phyloP scores from a whole-genome alignment of 2,888 invertebrate species.

The Steromphala cineraria region DNA sequence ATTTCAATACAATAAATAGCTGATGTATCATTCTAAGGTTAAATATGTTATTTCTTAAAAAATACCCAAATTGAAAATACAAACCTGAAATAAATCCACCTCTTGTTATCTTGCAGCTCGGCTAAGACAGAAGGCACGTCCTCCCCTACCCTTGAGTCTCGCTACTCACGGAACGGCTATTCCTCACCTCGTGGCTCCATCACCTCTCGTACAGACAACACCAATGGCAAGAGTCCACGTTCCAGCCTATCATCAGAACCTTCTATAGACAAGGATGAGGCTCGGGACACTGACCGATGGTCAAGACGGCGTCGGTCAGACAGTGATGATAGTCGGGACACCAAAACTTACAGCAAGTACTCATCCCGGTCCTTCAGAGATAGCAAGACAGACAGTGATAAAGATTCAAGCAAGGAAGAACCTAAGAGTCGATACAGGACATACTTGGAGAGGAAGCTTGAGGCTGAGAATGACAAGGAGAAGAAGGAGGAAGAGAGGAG shows the following conservation, averaged over 20 bases:
- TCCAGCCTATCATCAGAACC: slow-evolving; percentile 22
- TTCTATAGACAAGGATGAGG: not conserved
- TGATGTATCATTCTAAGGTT: too few relatives aligned
- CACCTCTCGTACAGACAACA: not conserved
- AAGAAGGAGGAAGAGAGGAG: not conserved
- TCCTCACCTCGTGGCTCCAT: slow-evolving; percentile 8
- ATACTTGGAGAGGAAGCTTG: not conserved
- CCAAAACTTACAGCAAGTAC: not conserved
- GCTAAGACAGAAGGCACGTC: slow-evolving; percentile 8
- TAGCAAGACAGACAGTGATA: slow-evolving; percentile 19
- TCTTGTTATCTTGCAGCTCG: not conserved
- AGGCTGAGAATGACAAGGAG: not conserved
- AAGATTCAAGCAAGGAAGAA: not conserved
- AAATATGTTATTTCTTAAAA: too few relatives aligned
- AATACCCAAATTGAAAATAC: too few relatives aligned
- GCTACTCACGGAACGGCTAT: not conserved
- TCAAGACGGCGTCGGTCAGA: not conserved
- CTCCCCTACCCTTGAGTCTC: not conserved
- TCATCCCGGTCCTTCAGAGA: not conserved
- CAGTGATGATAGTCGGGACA: not conserved
- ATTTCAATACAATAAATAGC: too few relatives aligned
- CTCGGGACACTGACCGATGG: not conserved
- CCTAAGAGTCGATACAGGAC: not conserved
- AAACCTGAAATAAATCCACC: too few relatives aligned
- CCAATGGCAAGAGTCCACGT: not conserved